These are phyloP conservation scores for Craterocephalus amniculus DNA, from an alignment of 2,797 vertebrate species.

Conservation along the genomic window DNA sequence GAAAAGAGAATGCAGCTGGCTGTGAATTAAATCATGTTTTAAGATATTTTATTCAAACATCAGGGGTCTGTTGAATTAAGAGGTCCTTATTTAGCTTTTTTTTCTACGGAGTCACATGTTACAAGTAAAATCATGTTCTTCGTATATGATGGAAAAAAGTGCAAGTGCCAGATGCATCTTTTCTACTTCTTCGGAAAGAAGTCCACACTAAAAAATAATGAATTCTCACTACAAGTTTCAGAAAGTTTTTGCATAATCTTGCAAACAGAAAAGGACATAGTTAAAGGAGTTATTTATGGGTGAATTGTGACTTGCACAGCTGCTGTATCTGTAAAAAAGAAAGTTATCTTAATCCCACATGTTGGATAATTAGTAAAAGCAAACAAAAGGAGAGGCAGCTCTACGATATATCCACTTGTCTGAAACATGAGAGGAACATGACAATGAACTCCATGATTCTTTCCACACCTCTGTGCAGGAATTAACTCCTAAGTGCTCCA, in stretches of 20 bases:
- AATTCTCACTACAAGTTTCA: background rate
- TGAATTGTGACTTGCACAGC: background rate
- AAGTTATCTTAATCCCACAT: background rate
- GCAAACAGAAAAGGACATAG: no score
- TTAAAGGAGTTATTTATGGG: no score
- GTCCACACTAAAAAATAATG: background rate
- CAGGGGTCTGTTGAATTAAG: background rate
- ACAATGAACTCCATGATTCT: slow-evolving; percentile 11
- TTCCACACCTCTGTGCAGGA: slow-evolving; percentile 48
- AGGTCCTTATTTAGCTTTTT: background rate
- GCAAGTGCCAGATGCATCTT: background rate
- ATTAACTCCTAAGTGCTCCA: slow-evolving; percentile 37
- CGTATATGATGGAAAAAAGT: background rate
- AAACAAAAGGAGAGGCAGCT: background rate
- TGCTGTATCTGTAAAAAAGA: background rate
- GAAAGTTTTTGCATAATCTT: no score
- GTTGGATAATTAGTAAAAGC: slow-evolving; percentile 5
- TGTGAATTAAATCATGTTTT: background rate
- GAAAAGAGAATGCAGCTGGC: slow-evolving; percentile 11
- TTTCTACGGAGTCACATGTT: background rate
- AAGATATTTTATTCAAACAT: background rate
- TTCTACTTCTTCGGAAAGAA: background rate
- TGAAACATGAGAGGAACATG: slow-evolving; percentile 17
- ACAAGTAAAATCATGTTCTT: background rate
- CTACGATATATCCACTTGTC: slow-evolving; percentile 4